Base-by-base conservation (phyloP, 1,140 invertebrate genomes). In the Drosophila nannoptera region DNA sequence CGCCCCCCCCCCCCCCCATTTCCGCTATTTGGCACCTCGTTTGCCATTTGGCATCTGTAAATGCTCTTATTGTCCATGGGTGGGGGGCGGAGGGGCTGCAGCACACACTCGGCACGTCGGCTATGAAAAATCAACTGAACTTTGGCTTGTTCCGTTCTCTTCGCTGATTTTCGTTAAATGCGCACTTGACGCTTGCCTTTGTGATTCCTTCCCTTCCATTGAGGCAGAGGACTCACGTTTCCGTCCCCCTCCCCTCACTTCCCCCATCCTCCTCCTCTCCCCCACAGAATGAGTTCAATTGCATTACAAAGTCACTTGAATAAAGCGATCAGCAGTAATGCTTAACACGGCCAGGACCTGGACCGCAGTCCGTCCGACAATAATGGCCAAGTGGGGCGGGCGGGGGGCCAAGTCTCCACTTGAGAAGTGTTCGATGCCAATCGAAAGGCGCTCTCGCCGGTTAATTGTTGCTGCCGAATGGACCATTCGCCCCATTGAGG, bases 301-400 rank as follows among this genome's bases (percentile, higher is more conserved):
- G 78, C 78, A 78, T 81, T 74, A 82, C 73, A 82, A 81, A 81
- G 64, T 73, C 77, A 77, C 69, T 82, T 64, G 60, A 77, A 76
- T 81, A 69, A 32, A 69, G 55, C 56, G 76, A 72, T 66, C 63
- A 63, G 55, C 76, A 45, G 55, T 77, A 69, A 73, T 60, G 62
- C 60, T 69, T 73, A 80, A 80, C 72, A 59, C 22, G 22, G 3
- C 40, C 3, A 66, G 46, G 29, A 66, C 45, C 61, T 58, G 45
- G 31, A 52, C 46, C 22, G 22, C 22, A 29, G 7, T 12, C 14
- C n/a, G 58, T 56, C 14, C 31, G 48, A 46, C 46, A 45, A 45
- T 56, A 55, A 64, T 45, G 36, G 60, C 63, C 63, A 69, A 64
- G 43, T 55, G 66, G 55, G 66, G 12, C 31, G 52, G 36, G n/a